Percentiles rank a stretch among this genome's conserved stretches.
These are phyloP conservation scores for Siphlonurus alternatus DNA, from an alignment of 2,888 invertebrate species.

Conservation along the genomic window DNA sequence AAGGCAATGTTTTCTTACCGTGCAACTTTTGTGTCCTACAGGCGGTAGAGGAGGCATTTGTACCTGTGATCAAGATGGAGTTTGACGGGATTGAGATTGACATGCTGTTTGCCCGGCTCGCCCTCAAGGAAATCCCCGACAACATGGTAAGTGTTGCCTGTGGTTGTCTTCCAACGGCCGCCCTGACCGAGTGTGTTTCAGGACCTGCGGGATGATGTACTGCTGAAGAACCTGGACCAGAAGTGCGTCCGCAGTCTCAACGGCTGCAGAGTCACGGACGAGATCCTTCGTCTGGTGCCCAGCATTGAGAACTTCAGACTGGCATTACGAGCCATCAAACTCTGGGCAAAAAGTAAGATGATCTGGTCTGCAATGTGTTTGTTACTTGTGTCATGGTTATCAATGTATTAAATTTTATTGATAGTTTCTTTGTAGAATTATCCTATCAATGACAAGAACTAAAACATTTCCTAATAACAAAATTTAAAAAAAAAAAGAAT, in stretches of 20 bases:
- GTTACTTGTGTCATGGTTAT: too few relatives aligned
- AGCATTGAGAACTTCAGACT: slow-evolving; percentile 87
- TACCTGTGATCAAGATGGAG: slow-evolving; percentile 98
- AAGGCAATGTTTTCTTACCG: neutral
- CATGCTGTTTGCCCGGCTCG: slow-evolving; percentile 88
- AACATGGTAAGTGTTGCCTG: slow-evolving; percentile 30
- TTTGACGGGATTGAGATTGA: slow-evolving; percentile 98
- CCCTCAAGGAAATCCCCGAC: slow-evolving; percentile 91
- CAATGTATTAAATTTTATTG: too few relatives aligned
- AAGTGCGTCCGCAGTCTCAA: slow-evolving; percentile 94
- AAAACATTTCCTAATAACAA: too few relatives aligned
- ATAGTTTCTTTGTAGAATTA: too few relatives aligned
- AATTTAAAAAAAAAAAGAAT: too few relatives aligned
- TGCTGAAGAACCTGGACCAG: slow-evolving; percentile 87
- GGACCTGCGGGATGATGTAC: slow-evolving; percentile 76
- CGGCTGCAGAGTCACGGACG: slow-evolving; percentile 96
- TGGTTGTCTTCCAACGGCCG: too few relatives aligned
- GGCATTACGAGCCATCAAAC: slow-evolving; percentile 83
- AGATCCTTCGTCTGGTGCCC: slow-evolving; percentile 89
- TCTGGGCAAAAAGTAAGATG: slow-evolving; percentile 97
- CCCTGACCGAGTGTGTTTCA: slow-evolving; percentile 26
- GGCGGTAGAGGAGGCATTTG: slow-evolving; percentile 96
- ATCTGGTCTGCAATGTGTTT: slow-evolving; percentile 4
- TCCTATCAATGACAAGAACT: too few relatives aligned
- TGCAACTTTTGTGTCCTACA: slow-evolving; percentile 25